Evolutionary conservation across 2,113 vertebrate species (phyloP), one percentile per base, ranked within the genome.

Genomic region (Barbus barbus): DNA sequence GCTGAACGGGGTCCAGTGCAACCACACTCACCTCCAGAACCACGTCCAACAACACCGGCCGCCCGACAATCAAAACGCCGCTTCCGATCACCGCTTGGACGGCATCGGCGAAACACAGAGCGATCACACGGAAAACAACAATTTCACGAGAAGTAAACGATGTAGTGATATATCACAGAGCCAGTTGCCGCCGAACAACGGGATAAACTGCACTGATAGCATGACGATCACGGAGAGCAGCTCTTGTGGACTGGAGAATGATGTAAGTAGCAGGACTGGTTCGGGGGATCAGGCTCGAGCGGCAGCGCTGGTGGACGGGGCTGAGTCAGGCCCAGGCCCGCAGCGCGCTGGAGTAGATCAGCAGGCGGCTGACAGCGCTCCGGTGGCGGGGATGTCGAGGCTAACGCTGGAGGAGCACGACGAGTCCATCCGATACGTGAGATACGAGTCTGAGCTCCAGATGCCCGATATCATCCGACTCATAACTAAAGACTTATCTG

Each of bases 381-480:
- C 94, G 72, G 89, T 88, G 85, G 92, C 92, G 48, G 93, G 95
- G 91, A 93, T 94, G 88, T 94, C 93, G 85, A 93, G 93, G 80
- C 92, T 92, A 84, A 89, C 89, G 20, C 79, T 90, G 69, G 88
- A 72, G 67, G 87, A 90, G n/a, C 90, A 90, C 87, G 94, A 96
- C 78, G 92, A 93, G 91, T 94, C 95, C 91, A 98, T 98, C 93
- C 94, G 94, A 90, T 99, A 99, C 74, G 97, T 99, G 92, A 96
- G 98, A 87, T 99, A 99, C 61, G 96, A 99, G 93, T 99, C 98
- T 78, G 98, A 99, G 95, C 94, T 99, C 46, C 98, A 99, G 94
- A 99, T 99, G 98, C 98, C 98, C 87, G 97, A 98, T 95, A 99
- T 99, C 93, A 99, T 99, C 96, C 97, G 98, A 95, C 96, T 99